Evolutionary conservation across 2,113 vertebrate species (phyloP), one percentile per base, ranked within the genome.

Genomic region (Tupaia tana): DNA sequence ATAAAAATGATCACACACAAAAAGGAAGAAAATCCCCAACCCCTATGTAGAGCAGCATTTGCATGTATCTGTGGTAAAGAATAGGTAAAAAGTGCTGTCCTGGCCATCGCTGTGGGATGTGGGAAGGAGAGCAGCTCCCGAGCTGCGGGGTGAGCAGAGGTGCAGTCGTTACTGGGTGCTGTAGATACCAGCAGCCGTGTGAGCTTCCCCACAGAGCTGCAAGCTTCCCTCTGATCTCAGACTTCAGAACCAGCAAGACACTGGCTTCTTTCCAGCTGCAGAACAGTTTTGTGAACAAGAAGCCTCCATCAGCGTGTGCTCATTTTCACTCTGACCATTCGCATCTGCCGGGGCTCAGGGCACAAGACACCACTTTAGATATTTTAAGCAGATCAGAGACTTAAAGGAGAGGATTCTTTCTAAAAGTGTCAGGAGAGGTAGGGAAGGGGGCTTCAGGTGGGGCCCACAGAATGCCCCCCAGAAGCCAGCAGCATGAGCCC

Each of bases 31-130:
- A 1, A 5, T 4, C 56, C 71, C 56, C 27, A 31, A 13, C 27
- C 66, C 59, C 59, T 31, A 2, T 2, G 7, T 2, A n/a, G n/a
- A 25, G 31, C 43, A 0, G 20, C 1, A 43, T 43, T 27, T 24
- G 25, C 1, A 0, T 61, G 19, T 54, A 19, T 52, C n/a, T 1
- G 0, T 2, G 20, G 5, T 7, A 31, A 7, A 29, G 58, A 6
- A 8, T 29, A 27, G 31, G 20, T 43, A 22, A 1, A 11, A 18
- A 12, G 34, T 2, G 31, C 12, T 9, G 7, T 3, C 43, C 2
- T n/a, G 56, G 58, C 4, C 11, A 1, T 1, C 1, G 43, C 52
- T 10, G 0, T 9, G 20, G 24, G 43, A 0, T 22, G 7, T 10
- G 27, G 31, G 22, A 0, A 13, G 8, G 27, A 31, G 3, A 8